Evolutionary conservation across 1,140 invertebrate genomes (phyloP), one percentile per base, ranked within the genome.

Genomic region (Arion vulgaris): DNA sequence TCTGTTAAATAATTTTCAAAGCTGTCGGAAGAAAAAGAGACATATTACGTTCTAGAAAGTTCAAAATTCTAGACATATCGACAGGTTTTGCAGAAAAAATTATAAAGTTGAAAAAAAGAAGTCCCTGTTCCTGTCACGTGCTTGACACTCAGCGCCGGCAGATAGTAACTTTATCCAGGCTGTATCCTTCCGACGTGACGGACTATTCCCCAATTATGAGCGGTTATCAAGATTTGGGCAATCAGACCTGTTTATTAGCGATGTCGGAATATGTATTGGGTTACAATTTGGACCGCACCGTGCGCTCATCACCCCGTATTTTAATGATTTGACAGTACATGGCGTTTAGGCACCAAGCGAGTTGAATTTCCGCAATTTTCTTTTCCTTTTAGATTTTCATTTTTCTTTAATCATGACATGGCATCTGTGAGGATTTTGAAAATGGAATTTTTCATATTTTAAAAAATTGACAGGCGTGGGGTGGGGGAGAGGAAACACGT

Each of bases 121-220:
- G 45, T 49, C 17, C 28, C 45, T 15, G 28, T 19, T n/a, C 39
- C 49, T 75, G 73, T 53, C 73, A 75, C 62, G 32, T 34, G 39
- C 34, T 57, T 78, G 76, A 78, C 76, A 62, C 51, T 34, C 38
- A 62, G 32, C 57, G 76, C 76, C 76, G 51, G 5, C 39, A 78
- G 76, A 78, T 34, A 66, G 76, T 78, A 78, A 78, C 76, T n/a
- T 78, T 78, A 78, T 28, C 32, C 36, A 9, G 17, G 34, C 19
- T 38, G 57, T 78, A 49, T 78, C 51, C 76, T 78, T 78, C 76
- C 76, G 51, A 28, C 36, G 15, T 26, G 23, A 11, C 76, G 76
- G 53, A 78, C 76, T 78, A 68, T 53, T 78, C 39, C 76, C 76
- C 76, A 78, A 78, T 78, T 78, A 78, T 38, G 57, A 78, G 36